These are phyloP conservation scores for Epinephelus moara DNA, from an alignment of 2,113 vertebrate species.

Conservation along the genomic window DNA sequence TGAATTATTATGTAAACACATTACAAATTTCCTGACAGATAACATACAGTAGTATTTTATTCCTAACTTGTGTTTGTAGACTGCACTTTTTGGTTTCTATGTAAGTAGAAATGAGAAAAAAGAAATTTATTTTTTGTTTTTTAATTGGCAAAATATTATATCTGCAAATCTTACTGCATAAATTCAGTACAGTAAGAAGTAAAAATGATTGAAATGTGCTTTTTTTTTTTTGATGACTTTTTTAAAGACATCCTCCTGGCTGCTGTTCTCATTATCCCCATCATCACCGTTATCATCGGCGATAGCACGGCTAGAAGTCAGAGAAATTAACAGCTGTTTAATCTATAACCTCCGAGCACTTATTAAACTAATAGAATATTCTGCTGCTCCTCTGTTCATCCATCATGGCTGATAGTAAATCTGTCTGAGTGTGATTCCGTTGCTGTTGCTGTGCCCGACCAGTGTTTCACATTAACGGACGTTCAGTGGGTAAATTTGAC, in stretches of 20 bases:
- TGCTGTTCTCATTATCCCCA: not conserved
- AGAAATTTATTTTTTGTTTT: not conserved
- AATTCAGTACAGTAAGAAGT: not conserved
- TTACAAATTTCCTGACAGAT: not conserved
- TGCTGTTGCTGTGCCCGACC: slow-evolving; percentile 7
- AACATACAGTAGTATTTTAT: not conserved
- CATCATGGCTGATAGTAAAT: slow-evolving; percentile 60
- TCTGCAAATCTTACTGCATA: not conserved
- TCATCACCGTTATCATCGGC: not conserved
- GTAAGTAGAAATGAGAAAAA: not conserved
- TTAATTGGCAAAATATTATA: not conserved
- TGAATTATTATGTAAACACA: not conserved
- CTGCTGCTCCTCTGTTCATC: slow-evolving; percentile 50
- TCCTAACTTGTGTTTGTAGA: not conserved
- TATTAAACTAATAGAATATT: slow-evolving; percentile 60
- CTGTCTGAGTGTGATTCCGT: slow-evolving; percentile 36
- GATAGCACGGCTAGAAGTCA: not conserved
- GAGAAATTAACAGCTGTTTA: slow-evolving; percentile 44
- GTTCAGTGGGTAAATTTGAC: slow-evolving; percentile 71
- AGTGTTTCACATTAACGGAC: slow-evolving; percentile 71
- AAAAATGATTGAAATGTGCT: not conserved
- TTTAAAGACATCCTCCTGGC: not conserved
- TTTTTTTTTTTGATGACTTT: not conserved
- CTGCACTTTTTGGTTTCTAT: not conserved
- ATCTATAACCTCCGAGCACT: slow-evolving; percentile 42